Conservation (phyloP, 2,797 vertebrate genomes). For the Micropoecilia bifurca region DNA sequence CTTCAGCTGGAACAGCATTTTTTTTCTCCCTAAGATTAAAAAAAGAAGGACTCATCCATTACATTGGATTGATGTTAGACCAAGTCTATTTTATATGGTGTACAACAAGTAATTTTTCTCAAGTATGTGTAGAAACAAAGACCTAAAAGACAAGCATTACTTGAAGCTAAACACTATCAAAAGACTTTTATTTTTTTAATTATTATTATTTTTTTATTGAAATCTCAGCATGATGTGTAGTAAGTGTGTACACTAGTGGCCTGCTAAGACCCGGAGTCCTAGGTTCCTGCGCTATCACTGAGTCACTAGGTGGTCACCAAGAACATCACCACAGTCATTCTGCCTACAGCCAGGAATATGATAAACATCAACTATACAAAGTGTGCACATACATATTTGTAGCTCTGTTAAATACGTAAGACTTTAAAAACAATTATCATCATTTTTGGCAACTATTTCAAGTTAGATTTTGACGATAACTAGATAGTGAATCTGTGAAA, state of each 20-base stretch:
- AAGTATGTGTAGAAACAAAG: background rate
- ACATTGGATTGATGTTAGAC: background rate
- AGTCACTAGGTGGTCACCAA: constrained; percentile 1
- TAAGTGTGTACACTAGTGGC: background rate
- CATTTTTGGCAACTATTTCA: too few relatives aligned
- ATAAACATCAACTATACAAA: background rate
- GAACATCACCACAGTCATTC: background rate
- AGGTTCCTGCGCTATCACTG: constrained; percentile 7
- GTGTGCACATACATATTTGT: background rate
- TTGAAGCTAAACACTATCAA: background rate
- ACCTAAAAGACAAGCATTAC: background rate
- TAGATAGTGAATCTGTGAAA: background rate
- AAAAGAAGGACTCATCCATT: background rate
- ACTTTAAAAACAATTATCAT: background rate
- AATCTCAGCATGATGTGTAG: constrained; percentile 2
- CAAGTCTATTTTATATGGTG: background rate
- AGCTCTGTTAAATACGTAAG: background rate
- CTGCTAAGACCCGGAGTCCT: background rate
- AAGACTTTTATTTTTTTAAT: background rate
- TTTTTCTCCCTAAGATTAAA: constrained; percentile 35
- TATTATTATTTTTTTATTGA: too few relatives aligned
- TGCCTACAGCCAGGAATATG: background rate
- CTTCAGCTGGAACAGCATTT: constrained; percentile 49
- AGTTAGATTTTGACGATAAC: background rate
- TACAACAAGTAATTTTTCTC: background rate